Evolutionary conservation across 2,888 invertebrate genomes (phyloP), one percentile per base, ranked within the genome.

Genomic region (Eretmocerus hayati): DNA sequence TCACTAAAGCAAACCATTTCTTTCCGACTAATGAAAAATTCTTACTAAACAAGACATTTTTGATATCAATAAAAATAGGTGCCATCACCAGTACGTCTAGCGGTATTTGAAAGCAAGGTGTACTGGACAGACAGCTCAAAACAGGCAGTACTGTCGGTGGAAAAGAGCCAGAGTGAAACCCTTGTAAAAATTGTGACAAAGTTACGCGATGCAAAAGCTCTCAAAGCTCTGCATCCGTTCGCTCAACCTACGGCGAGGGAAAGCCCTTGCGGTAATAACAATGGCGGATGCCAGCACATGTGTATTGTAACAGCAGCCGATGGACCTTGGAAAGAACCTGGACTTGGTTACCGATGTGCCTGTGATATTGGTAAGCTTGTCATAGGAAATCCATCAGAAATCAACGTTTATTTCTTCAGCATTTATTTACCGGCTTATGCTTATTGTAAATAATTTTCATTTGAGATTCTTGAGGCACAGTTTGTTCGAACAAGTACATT

Each of bases 51-150:
- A 16, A 16, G n/a, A n/a, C n/a, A n/a, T n/a, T n/a, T n/a, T n/a
- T n/a, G n/a, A n/a, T n/a, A n/a, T n/a, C 13, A 15, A 39, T 16
- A n/a, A n/a, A n/a, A n/a, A n/a, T n/a, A 51, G 54, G 90, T 92
- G 1, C 93, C 93, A 3, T 87, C 87, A 42, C 92, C 93, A 0
- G 85, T 88, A 1, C 76, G 90, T 11, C 69, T 93, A 30, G 84
- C 91, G 0, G 72, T 91, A 0, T 92, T 91, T 66, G 92, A 92
- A 69, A 88, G 87, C 62, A 75, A 85, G 22, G 83, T 94, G 5
- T 93, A 83, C 72, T 94, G 93, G 91, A 90, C 92, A 0, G 93
- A 93, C 62, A 85, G 84, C 56, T 91, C 90, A 1, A 90, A 92
- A 61, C 90, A 90, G 65, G 89, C 90, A 2, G 82, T 92, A 35